phyloP scores from a whole-genome alignment of 2,888 invertebrate genomes.

The Malthinus flaveolus region DNA sequence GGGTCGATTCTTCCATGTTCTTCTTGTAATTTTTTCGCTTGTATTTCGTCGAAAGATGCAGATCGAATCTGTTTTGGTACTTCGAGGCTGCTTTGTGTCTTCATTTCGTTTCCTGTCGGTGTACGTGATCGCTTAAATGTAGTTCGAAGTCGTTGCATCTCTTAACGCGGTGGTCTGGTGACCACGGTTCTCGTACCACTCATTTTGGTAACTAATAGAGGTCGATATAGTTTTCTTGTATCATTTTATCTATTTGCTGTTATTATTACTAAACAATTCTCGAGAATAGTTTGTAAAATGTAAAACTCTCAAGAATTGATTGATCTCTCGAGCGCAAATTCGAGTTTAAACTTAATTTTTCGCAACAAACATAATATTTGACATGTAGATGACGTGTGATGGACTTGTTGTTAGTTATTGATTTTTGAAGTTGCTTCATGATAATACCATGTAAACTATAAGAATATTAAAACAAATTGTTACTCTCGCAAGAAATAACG shows the following conservation, averaged over 20 bases:
- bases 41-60: constrained; percentile 89
- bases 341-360: constrained; percentile 17
- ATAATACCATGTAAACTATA: constrained; percentile 7
- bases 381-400: constrained; percentile 14
- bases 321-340: background rate
- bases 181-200: constrained; percentile 29
- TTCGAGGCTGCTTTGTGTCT: constrained; percentile 87
- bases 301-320: background rate
- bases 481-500: no score
- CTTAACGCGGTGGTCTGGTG: constrained; percentile 43
- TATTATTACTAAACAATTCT: no score
- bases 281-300: background rate
- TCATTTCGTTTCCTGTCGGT: constrained; percentile 89
- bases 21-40: constrained; percentile 66
- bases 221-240: background rate
- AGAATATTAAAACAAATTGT: no score
- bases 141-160: constrained; percentile 79
- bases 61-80: constrained; percentile 89
- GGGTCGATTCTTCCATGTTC: constrained; percentile 46
- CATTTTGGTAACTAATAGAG: constrained; percentile 13
- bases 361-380: constrained; percentile 10
- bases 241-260: no score
- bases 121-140: constrained; percentile 87
- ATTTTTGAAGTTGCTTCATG: constrained; percentile 12
- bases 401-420: constrained; percentile 6